Base-by-base conservation (phyloP, 2,113 vertebrate genomes). In the Corythornis madagascariensis region DNA sequence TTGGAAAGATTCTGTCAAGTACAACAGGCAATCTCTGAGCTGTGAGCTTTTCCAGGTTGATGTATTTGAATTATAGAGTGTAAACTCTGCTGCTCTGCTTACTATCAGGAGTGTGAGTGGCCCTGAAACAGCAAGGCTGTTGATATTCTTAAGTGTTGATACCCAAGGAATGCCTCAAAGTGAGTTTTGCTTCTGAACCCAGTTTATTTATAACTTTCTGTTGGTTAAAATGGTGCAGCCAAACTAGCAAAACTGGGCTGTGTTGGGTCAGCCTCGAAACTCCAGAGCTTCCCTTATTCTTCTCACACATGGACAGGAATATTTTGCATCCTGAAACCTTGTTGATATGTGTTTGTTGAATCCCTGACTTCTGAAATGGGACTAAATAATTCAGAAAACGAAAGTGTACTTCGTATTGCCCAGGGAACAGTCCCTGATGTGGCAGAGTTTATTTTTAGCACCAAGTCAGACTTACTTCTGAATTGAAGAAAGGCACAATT, bases 121-220 rank as follows among this genome's bases (percentile, higher is more conserved):
- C 67, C n/a, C 52, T 64, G 65, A 84, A 88, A 59, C 55, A 93
- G 70, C 29, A 73, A 70, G 19, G 25, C 13, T 70, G 31, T 87
- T 95, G 83, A 59, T 88, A 52, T 80, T 90, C 48, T 72, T 84
- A 59, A 73, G 33, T 59, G 42, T 59, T 90, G 57, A 71, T 81
- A 75, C 86, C 28, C 43, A 69, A 82, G 35, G 35, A 95, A 86
- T 69, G 78, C 33, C 42, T 75, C 29, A 48, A 56, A 95, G 29
- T 60, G 43, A 61, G 9, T 21, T 59, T 83, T 74, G 31, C 26
- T 53, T 89, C 4, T 63, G 2, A 81, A 13, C 16, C 42, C 29
- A 15, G 24, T n/a, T 19, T 80, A 59, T 83, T 90, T 84, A 29
- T 89, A 60, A 20, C 57, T 87, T 84, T 59, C 15, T 33, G 4